Evolutionary conservation across 1,140 invertebrate genomes (phyloP).

Genomic region (Argopecten irradians): DNA sequence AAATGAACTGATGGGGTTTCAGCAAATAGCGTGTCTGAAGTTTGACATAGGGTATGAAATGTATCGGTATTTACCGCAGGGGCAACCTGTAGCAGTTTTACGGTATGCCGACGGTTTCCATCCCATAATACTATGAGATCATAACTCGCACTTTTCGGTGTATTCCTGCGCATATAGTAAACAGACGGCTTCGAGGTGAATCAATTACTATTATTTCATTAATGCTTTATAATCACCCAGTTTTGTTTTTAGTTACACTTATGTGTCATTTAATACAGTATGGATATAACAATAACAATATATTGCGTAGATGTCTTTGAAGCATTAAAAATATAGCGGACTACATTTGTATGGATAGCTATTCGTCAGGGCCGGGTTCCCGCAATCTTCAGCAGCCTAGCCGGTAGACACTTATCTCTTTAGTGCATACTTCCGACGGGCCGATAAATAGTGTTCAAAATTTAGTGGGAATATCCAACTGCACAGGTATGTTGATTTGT

Average conservation of each 20-base stretch:
- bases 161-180: constrained; percentile 43
- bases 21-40: too few relatives aligned
- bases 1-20: too few relatives aligned
- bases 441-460: constrained; percentile 26
- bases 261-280: background rate
- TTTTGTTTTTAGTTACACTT: background rate
- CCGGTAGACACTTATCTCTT: constrained; percentile 43
- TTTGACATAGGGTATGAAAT: too few relatives aligned
- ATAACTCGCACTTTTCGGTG: constrained; percentile 33
- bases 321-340: constrained; percentile 22
- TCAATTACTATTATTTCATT: background rate
- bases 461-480: constrained; percentile 41
- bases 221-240: background rate
- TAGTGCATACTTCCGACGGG: constrained; percentile 35
- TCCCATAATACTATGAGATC: constrained; percentile 59
- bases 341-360: constrained; percentile 46
- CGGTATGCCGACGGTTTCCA: constrained; percentile 29
- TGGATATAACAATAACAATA: background rate
- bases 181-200: constrained; percentile 28
- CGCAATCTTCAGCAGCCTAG: constrained; percentile 65
- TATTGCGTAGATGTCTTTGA: background rate
- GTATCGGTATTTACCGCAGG: background rate
- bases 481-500: constrained; percentile 44
- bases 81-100: background rate
- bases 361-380: constrained; percentile 63